These are phyloP conservation scores for Drosophila sucinea DNA, from an alignment of 1,140 invertebrate species.

Conservation along the genomic window DNA sequence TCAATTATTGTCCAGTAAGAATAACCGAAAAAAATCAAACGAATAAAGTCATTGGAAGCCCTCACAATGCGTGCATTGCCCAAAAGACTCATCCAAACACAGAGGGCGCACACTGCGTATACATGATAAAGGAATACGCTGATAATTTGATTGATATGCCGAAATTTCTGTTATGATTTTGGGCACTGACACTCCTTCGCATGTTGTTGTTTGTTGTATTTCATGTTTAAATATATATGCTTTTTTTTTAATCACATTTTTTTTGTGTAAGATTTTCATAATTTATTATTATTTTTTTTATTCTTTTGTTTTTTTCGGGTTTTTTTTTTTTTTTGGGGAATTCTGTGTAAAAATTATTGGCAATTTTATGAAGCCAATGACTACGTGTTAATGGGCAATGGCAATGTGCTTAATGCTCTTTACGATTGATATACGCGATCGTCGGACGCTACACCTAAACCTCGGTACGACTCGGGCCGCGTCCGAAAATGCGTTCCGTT, in stretches of 20 bases:
- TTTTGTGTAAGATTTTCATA: slow-evolving; percentile 18
- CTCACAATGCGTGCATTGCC: slow-evolving; percentile 52
- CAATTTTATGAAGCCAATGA: slow-evolving; percentile 47
- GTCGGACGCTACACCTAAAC: slow-evolving; percentile 83
- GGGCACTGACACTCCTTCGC: background rate
- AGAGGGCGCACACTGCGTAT: slow-evolving; percentile 56
- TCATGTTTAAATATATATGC: slow-evolving; percentile 3
- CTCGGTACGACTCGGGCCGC: slow-evolving; percentile 83
- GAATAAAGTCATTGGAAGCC: slow-evolving; percentile 55
- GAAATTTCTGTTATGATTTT: slow-evolving; percentile 16
- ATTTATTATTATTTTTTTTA: slow-evolving; percentile 6
- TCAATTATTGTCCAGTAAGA: slow-evolving; percentile 48
- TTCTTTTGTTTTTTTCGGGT: slow-evolving; percentile 22
- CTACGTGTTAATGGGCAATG: slow-evolving; percentile 64
- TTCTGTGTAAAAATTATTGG: slow-evolving; percentile 20
- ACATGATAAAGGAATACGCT: slow-evolving; percentile 46
- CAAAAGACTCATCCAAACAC: slow-evolving; percentile 13
- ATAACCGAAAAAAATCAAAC: slow-evolving; percentile 51
- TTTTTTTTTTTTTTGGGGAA: slow-evolving; percentile 24
- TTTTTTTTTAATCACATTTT: slow-evolving; percentile 8
- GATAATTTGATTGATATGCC: slow-evolving; percentile 6
- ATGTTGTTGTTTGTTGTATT: background rate
- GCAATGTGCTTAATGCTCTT: slow-evolving; percentile 74
- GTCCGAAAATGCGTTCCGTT: slow-evolving; percentile 84
- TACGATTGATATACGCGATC: slow-evolving; percentile 82